These are phyloP conservation scores for Hyphantria cunea DNA, from an alignment of 1,140 invertebrate genomes.

Conservation along the genomic window DNA sequence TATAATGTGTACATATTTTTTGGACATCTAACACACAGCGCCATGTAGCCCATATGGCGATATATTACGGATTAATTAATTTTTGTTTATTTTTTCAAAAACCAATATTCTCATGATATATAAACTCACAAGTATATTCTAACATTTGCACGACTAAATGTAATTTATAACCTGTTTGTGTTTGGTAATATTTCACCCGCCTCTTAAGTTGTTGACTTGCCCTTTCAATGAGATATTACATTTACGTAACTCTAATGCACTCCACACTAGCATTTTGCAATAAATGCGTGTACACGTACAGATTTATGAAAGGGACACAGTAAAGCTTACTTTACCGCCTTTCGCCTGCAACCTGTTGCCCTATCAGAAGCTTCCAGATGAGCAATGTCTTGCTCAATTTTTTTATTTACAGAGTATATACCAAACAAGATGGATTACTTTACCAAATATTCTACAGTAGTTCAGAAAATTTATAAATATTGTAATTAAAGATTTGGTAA, in stretches of 20 bases:
- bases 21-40: too few relatives aligned
- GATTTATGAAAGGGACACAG: background rate
- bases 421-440: too few relatives aligned
- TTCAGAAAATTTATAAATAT: too few relatives aligned
- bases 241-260: constrained; percentile 8
- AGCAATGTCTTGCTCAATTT: background rate
- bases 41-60: too few relatives aligned
- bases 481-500: too few relatives aligned
- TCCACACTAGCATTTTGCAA: background rate
- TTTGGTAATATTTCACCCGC: background rate
- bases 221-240: constrained; percentile 6
- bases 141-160: constrained; percentile 6
- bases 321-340: background rate
- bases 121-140: background rate
- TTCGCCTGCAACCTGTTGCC: too few relatives aligned
- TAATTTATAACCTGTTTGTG: constrained; percentile 1
- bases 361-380: background rate
- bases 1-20: too few relatives aligned
- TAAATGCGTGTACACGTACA: background rate
- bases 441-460: too few relatives aligned
- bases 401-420: background rate
- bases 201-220: constrained; percentile 2
- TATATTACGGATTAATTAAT: too few relatives aligned
- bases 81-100: too few relatives aligned
- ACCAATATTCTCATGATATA: too few relatives aligned